Base-by-base conservation (phyloP, 1,140 invertebrate species). In the Neodiprion fabricii region DNA sequence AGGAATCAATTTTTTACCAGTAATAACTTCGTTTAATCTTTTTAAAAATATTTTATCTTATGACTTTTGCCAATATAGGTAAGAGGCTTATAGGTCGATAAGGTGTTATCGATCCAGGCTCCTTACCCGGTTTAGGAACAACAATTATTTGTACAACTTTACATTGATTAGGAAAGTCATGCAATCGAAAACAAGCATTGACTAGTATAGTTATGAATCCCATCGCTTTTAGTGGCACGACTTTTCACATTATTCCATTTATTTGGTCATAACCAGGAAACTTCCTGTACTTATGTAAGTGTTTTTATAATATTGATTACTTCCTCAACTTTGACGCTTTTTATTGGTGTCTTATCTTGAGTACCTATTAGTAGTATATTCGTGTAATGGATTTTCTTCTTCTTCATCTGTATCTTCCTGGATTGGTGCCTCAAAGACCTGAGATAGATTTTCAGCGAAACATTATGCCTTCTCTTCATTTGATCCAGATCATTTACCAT, bases 61-160 rank as follows among this genome's bases (percentile, higher is more conserved):
- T 74, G 12, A 78, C 14, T 73, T 79, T 79, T 47, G 74, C 77
- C 47, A 79, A 23, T 10, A 71, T 61, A 21, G 83, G 80, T 5
- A 85, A 73, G 66, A 85, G 67, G 28, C 80, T 74, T 48, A 85
- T 84, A 10, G 85, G 84, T 53, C 85, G 47, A 48, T 78, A 77
- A 7, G 77, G 77, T 1, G 80, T 71, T 4, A 74, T 66, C 0
- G 73, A 53, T 14, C 74, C 47, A 9, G 71, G 68, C 67, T 75
- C 66, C 69, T 75, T 77, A 12, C 77, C 72, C 48, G 79, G 75
- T 74, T 85, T 85, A 7, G 79, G 81, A 3, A 85, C 80, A 14
- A 84, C 78, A 10, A 86, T 78, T 12, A 88, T 80, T 74, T 76
- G 48, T 1, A 85, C 81, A 17, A 77, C 68, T 76, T 86, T 82